Conservation (phyloP, 2,113 vertebrate genomes). For the Eolophus roseicapilla region DNA sequence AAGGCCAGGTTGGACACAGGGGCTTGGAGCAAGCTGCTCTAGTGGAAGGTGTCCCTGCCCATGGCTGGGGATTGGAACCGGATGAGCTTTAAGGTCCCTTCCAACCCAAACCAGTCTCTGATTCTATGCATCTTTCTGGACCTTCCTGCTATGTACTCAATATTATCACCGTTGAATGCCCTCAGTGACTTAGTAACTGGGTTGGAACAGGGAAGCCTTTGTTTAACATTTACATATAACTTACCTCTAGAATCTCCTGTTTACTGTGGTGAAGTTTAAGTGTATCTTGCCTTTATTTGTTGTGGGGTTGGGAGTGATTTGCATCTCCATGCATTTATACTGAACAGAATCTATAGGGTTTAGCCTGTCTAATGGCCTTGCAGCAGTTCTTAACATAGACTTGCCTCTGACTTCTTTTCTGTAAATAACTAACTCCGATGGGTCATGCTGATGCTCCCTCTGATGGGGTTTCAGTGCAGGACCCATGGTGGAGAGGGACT, state of each 20-base stretch:
- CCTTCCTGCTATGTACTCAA: neutral
- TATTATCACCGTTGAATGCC: no score
- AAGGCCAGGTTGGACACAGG: neutral
- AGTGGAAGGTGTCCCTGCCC: neutral
- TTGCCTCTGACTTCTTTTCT: neutral
- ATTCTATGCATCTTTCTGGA: neutral
- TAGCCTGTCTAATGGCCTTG: neutral
- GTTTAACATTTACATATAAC: neutral
- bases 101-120: neutral
- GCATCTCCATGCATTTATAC: neutral
- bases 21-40: neutral
- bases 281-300: neutral
- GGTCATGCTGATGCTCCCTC: neutral
- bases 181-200: neutral
- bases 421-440: no score
- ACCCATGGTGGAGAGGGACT: neutral
- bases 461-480: neutral
- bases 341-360: neutral
- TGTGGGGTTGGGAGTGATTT: neutral
- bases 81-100: neutral
- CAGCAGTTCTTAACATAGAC: neutral
- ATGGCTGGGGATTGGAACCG: fast-evolving
- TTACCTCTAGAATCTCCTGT: neutral
- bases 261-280: neutral
- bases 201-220: neutral